Base-by-base conservation (phyloP, 1,140 invertebrate genomes). In the Psix sp. region DNA sequence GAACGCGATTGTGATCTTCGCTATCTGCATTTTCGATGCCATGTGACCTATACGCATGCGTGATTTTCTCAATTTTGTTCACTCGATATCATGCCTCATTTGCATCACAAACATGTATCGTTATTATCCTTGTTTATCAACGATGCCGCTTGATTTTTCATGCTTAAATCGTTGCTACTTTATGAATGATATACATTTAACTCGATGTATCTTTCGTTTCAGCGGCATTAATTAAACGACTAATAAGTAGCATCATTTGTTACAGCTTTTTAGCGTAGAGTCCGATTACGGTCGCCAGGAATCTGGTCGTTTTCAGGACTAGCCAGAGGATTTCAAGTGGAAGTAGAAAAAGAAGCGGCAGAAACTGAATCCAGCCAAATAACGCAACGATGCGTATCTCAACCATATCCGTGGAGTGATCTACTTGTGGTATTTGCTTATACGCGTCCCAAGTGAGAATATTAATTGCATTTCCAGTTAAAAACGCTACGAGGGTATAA, bases 391-490 rank as follows among this genome's bases (percentile, higher is more conserved):
- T 80, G 77, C 75, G 81, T 80, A 82, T 71, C 77, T 56, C 38
- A 45, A 24, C 49, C 48, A 65, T 80, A 80, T 82, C 76, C 78
- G 46, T 46, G 63, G 74, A 74, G 60, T 70, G 79, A 83, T 84
- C 82, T 77, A 76, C 66, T 71, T 67, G 74, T 75, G 71, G 71
- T 80, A 70, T 76, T 72, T 68, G 73, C 48, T 66, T 70, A 62
- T 74, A 79, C 74, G 72, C 77, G 77, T 75, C 54, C 77, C 65
- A 66, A 82, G 81, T 74, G 62, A 78, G 82, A 78, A 83, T 84
- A 84, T 84, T 84, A 85, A 85, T 84, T 82, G 80, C 71, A 39
- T 68, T 76, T 43, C 72, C 43, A 54, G 48, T 56, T 49, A 72
- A 70, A 66, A 65, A 65, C 49, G n/a, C 46, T 33, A 20, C 15